phyloP scores from a whole-genome alignment of 2,797 vertebrate genomes.

The Cirrhinus molitorella region DNA sequence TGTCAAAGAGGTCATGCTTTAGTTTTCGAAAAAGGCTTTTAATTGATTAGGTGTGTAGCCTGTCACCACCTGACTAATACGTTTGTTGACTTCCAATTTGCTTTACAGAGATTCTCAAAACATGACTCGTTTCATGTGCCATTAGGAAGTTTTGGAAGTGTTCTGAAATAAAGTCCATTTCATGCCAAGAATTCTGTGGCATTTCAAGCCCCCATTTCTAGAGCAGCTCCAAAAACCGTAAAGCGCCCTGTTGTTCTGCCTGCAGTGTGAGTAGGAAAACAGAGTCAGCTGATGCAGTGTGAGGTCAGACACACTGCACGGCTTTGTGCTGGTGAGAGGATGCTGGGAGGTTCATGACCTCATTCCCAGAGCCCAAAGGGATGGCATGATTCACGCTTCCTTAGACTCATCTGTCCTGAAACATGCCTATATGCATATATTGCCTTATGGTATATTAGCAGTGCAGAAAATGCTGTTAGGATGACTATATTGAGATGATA shows the following conservation, averaged over 20 bases:
- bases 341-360: constrained; percentile 53
- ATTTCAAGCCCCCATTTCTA: constrained; percentile 25
- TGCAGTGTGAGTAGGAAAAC: constrained; percentile 47
- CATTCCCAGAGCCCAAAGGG: constrained; percentile 40
- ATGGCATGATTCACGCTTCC: constrained; percentile 16
- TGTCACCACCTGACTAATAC: not conserved
- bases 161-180: not conserved
- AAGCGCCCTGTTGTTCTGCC: constrained; percentile 40
- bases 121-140: not conserved
- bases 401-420: not conserved
- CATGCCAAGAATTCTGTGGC: not conserved
- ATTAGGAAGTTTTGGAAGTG: not conserved
- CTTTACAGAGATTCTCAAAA: not conserved
- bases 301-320: constrained; percentile 49
- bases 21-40: constrained; percentile 18
- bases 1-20: constrained; percentile 8
- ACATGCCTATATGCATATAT: not conserved
- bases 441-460: not conserved
- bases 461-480: not conserved
- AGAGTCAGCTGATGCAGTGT: constrained; percentile 49
- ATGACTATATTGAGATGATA: not conserved
- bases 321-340: constrained; percentile 57
- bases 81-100: not conserved
- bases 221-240: constrained; percentile 7
- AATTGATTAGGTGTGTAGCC: not conserved